These are phyloP conservation scores for Larimichthys crocea DNA, from an alignment of 2,113 vertebrate species.

Conservation along the genomic window DNA sequence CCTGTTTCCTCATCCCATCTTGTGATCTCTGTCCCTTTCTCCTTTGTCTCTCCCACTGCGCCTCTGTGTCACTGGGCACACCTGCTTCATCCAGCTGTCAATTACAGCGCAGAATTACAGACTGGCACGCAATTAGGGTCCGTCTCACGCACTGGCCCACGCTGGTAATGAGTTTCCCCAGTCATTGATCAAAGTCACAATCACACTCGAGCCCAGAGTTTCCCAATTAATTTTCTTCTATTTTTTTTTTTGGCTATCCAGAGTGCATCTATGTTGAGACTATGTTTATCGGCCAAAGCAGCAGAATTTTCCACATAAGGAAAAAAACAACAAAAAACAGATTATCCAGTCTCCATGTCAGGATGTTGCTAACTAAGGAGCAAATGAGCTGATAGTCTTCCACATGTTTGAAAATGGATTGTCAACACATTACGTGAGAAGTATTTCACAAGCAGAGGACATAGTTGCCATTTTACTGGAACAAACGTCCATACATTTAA, in stretches of 20 bases:
- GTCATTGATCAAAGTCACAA: constrained; percentile 87
- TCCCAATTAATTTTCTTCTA: constrained; percentile 73
- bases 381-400: not conserved
- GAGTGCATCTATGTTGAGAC: constrained; percentile 45
- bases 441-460: constrained; percentile 25
- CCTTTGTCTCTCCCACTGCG: constrained; percentile 55
- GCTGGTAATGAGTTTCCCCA: constrained; percentile 83
- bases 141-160: constrained; percentile 72
- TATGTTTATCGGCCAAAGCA: constrained; percentile 23
- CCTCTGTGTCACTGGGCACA: constrained; percentile 75
- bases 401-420: constrained; percentile 1
- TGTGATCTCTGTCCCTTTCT: constrained; percentile 61
- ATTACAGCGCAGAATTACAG: constrained; percentile 79
- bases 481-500: constrained; percentile 13
- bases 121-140: constrained; percentile 80
- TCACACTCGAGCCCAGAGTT: constrained; percentile 73
- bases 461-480: constrained; percentile 1
- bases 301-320: not conserved
- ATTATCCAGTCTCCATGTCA: constrained; percentile 29
- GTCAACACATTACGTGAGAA: not conserved
- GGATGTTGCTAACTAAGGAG: constrained; percentile 5
- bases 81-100: constrained; percentile 85
- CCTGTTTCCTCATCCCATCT: constrained; percentile 41
- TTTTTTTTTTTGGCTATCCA: constrained; percentile 35
- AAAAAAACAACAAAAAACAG: not conserved